These are phyloP conservation scores for Sclerurus mexicanus DNA, from an alignment of 2,113 vertebrate genomes.

Conservation along the genomic window DNA sequence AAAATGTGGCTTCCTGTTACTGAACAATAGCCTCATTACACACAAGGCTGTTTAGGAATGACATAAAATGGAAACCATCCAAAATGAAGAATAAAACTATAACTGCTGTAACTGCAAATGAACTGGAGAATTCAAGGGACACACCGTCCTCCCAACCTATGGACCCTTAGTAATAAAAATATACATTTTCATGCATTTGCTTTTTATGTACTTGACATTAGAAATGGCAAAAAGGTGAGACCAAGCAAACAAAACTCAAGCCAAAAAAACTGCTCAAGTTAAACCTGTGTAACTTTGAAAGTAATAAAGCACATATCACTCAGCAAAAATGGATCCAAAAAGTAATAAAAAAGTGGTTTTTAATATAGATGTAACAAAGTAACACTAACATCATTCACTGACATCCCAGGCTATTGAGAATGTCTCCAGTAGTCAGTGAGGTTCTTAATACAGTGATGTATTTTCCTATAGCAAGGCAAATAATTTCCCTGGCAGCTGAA, in stretches of 20 bases:
- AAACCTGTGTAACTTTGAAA: neutral
- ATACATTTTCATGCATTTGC: neutral
- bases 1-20: neutral
- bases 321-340: conserved; percentile 7
- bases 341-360: neutral
- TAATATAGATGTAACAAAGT: conserved; percentile 38
- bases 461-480: neutral
- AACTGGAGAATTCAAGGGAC: neutral
- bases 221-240: neutral
- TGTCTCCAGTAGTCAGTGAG: neutral
- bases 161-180: neutral
- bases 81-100: neutral
- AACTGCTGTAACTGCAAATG: neutral
- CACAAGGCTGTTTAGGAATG: neutral
- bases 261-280: neutral
- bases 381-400: conserved; percentile 25
- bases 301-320: neutral
- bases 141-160: neutral
- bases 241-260: neutral
- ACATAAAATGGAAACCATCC: neutral
- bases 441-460: neutral
- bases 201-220: neutral
- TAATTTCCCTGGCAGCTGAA: neutral
- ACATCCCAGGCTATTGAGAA: neutral
- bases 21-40: neutral